phyloP scores from a whole-genome alignment of 2,888 invertebrate genomes.

The Rhyacophila evoluta region DNA sequence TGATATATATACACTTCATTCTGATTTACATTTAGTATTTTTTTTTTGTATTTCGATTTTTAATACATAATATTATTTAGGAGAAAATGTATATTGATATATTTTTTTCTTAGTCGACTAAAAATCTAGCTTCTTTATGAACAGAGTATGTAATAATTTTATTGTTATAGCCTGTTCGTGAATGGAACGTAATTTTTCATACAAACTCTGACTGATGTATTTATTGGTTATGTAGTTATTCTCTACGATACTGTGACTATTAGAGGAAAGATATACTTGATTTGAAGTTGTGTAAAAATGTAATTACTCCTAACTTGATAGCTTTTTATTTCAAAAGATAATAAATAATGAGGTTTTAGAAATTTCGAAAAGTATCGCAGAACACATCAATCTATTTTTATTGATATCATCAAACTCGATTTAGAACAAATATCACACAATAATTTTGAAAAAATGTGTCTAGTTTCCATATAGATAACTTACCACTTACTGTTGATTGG shows the following conservation, averaged over 20 bases:
- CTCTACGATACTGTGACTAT: neutral
- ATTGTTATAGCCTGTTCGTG: neutral
- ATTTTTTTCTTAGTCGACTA: neutral
- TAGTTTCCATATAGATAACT: no score
- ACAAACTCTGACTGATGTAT: conserved; percentile 19
- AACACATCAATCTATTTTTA: conserved; percentile 14
- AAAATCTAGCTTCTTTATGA: neutral
- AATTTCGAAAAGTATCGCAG: neutral
- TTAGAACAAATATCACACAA: no score
- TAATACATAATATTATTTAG: neutral
- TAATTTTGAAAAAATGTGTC: no score
- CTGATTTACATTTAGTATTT: neutral
- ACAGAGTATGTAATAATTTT: neutral
- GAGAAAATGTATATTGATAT: neutral
- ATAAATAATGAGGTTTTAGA: neutral
- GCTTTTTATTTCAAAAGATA: neutral
- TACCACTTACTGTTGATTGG: no score
- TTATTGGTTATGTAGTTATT: conserved; percentile 7
- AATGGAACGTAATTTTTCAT: conserved; percentile 14
- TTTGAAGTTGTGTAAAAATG: conserved; percentile 2
- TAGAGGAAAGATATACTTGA: neutral
- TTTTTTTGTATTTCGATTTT: neutral
- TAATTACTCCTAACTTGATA: neutral
- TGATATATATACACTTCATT: no score
- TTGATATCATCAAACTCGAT: neutral